These are phyloP conservation scores for Scophthalmus maximus DNA, from an alignment of 2,113 vertebrate species.

Conservation along the genomic window DNA sequence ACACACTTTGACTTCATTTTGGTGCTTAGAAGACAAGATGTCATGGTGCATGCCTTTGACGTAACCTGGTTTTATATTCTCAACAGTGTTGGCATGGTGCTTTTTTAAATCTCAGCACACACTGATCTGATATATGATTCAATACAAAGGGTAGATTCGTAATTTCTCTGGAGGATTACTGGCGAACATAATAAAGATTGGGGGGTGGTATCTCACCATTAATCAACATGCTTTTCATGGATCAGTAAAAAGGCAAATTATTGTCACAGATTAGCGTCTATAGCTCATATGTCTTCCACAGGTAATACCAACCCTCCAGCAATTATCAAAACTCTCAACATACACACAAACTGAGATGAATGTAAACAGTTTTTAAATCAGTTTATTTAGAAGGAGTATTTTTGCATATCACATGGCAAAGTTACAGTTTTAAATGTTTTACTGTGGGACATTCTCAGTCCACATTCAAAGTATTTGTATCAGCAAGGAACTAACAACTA, in stretches of 20 bases:
- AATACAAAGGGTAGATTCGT: conserved; percentile 21
- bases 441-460: conserved; percentile 32
- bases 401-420: conserved; percentile 33
- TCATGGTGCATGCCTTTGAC: conserved; percentile 59
- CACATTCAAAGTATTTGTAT: conserved; percentile 61
- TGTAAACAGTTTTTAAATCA: conserved; percentile 72
- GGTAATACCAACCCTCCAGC: conserved; percentile 38
- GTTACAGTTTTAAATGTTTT: conserved; percentile 52
- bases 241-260: conserved; percentile 29
- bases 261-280: conserved; percentile 18
- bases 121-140: conserved; percentile 44
- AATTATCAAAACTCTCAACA: conserved; percentile 37
- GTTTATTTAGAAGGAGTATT: conserved; percentile 35
- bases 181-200: conserved; percentile 20
- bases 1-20: conserved; percentile 55
- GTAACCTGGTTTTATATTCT: conserved; percentile 51
- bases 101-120: conserved; percentile 56
- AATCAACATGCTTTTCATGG: conserved; percentile 26
- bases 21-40: conserved; percentile 78
- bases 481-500: conserved; percentile 67
- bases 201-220: conserved; percentile 1
- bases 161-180: conserved; percentile 24
- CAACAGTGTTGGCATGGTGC: conserved; percentile 64
- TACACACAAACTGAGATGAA: conserved; percentile 64
- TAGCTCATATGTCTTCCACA: conserved; percentile 70